These are phyloP conservation scores for Cotesia vestalis DNA, from an alignment of 1,140 invertebrate genomes.

Conservation along the genomic window DNA sequence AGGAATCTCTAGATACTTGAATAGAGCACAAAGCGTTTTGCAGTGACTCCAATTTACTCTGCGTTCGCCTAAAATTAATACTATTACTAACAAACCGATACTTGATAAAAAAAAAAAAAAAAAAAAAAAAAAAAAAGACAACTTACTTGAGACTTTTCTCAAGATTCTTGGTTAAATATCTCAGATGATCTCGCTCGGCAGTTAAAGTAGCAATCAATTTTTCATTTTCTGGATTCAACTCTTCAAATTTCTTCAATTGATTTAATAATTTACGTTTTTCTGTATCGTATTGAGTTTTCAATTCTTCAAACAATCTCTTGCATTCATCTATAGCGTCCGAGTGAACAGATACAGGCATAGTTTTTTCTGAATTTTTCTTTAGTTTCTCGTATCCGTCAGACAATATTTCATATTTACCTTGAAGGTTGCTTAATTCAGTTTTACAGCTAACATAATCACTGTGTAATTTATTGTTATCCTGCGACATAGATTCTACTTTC, in stretches of 20 bases:
- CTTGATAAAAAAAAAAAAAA: background rate
- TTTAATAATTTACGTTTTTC: constrained; percentile 66
- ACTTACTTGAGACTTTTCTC: constrained; percentile 67
- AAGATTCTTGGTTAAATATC: constrained; percentile 57
- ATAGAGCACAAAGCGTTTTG: constrained; percentile 62
- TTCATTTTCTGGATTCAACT: constrained; percentile 60
- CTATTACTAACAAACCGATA: background rate
- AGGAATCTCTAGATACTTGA: constrained; percentile 66
- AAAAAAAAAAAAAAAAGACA: no score
- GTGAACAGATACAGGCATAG: constrained; percentile 68
- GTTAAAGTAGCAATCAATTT: constrained; percentile 57
- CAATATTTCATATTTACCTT: constrained; percentile 67
- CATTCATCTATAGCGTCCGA: constrained; percentile 71
- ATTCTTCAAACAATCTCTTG: constrained; percentile 71
- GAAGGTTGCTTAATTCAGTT: constrained; percentile 68
- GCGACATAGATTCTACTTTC: constrained; percentile 69
- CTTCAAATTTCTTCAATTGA: constrained; percentile 59
- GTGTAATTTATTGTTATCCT: constrained; percentile 70
- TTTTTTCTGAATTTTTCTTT: constrained; percentile 64
- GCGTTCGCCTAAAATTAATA: constrained; percentile 55
- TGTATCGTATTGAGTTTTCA: constrained; percentile 70
- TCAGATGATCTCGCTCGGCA: constrained; percentile 64
- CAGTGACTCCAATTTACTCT: constrained; percentile 62
- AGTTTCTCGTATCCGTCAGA: constrained; percentile 66
- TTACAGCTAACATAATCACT: constrained; percentile 67